Percentiles rank a stretch among this genome's conserved stretches.
These are phyloP conservation scores for Coenonympha glycerion DNA, from an alignment of 2,888 invertebrate species.

Conservation along the genomic window DNA sequence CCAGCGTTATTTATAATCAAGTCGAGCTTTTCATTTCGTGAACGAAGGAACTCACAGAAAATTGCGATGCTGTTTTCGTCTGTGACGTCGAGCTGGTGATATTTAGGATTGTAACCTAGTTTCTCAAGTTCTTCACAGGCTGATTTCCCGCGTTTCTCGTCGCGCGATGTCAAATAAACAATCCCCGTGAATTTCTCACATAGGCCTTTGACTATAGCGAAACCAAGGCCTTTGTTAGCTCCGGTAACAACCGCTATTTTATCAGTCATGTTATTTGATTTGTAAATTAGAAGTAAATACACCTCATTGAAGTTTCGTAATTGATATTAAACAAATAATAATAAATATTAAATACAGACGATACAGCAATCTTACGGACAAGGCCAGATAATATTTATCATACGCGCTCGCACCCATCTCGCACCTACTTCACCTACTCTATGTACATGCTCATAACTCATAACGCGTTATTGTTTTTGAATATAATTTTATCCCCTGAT, in stretches of 20 bases:
- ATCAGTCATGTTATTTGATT: too few relatives aligned
- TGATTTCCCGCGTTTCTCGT: slow-evolving; percentile 69
- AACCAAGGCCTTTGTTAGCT: slow-evolving; percentile 84
- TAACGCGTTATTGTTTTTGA: too few relatives aligned
- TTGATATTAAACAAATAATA: too few relatives aligned
- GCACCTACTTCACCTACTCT: too few relatives aligned
- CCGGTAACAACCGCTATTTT: slow-evolving; percentile 78
- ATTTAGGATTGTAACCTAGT: slow-evolving; percentile 66
- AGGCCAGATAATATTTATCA: too few relatives aligned
- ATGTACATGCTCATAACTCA: too few relatives aligned
- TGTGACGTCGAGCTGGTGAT: slow-evolving; percentile 82
- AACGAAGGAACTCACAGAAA: slow-evolving; percentile 72
- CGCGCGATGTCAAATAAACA: slow-evolving; percentile 82
- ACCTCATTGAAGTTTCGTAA: too few relatives aligned
- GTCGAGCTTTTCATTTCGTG: slow-evolving; percentile 78
- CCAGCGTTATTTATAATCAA: slow-evolving; percentile 86
- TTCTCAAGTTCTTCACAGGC: slow-evolving; percentile 76
- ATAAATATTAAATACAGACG: too few relatives aligned
- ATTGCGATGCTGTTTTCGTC: slow-evolving; percentile 72
- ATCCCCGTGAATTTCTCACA: slow-evolving; percentile 79
- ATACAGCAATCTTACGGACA: too few relatives aligned
- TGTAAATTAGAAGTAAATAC: too few relatives aligned
- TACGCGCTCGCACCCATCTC: too few relatives aligned
- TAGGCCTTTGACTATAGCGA: slow-evolving; percentile 78
- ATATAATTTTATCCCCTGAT: too few relatives aligned